Conservation (phyloP, 2,797 vertebrate genomes). For the Columba guinea region DNA sequence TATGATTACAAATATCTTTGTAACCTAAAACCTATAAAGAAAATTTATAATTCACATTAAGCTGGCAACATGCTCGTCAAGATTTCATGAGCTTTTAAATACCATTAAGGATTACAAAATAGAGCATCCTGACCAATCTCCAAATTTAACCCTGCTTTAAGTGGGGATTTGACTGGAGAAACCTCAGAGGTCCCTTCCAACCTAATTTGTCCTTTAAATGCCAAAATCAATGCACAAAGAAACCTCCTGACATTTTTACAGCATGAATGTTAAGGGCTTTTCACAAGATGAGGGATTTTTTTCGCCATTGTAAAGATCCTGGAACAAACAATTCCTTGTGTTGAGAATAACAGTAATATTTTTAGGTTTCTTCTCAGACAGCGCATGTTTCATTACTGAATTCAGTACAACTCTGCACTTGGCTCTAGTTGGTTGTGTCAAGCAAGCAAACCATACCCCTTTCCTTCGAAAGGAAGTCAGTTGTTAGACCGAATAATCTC, state of each 20-base stretch:
- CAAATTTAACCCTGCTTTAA: neutral
- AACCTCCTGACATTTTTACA: neutral
- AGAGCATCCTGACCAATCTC: neutral
- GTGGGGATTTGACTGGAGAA: neutral
- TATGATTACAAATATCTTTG: neutral
- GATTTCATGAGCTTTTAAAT: conserved; percentile 32
- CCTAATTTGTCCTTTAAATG: neutral
- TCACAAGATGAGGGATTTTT: neutral
- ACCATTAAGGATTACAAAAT: conserved; percentile 14
- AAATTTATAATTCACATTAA: neutral
- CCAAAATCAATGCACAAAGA: neutral
- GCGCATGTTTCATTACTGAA: neutral
- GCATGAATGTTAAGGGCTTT: neutral
- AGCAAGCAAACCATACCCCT: neutral
- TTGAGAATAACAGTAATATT: neutral
- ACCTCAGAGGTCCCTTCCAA: neutral
- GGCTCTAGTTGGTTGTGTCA: neutral
- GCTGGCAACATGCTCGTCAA: neutral
- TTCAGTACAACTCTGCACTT: rapidly evolving
- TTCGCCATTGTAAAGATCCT: neutral
- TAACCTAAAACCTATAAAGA: neutral
- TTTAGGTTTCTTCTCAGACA: neutral
- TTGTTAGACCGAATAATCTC: neutral
- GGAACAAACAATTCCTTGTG: neutral
- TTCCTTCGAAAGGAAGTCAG: neutral